A percentile compares a stretch with the other conserved stretches of the same genome.
phyloP scores from a whole-genome alignment of 2,113 vertebrate genomes.

The Ariopsis seemanni region DNA sequence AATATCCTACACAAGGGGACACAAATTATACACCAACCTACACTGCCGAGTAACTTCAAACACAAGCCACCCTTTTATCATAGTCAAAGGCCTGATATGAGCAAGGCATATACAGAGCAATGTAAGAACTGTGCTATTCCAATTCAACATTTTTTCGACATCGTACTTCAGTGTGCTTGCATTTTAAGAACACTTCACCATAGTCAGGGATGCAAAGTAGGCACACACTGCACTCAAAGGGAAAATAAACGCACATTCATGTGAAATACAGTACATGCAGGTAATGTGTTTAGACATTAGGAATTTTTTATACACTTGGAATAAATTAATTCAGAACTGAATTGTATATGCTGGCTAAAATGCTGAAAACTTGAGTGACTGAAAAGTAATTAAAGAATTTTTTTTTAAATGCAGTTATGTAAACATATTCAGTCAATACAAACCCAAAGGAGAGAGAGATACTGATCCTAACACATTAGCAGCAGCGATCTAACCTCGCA shows the following conservation, averaged over 20 bases:
- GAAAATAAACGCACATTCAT: not conserved
- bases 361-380: not conserved
- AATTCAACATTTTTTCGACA: not conserved
- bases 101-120: not conserved
- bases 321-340: not conserved
- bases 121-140: not conserved
- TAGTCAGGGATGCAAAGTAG: not conserved
- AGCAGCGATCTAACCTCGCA: not conserved
- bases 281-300: not conserved
- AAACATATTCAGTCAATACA: not conserved
- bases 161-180: not conserved
- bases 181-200: not conserved
- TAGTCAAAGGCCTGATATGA: constrained; percentile 11
- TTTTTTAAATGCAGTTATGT: not conserved
- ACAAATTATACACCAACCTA: constrained; percentile 24
- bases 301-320: too few relatives aligned
- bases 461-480: not conserved
- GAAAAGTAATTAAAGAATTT: not conserved
- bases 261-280: not conserved
- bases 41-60: constrained; percentile 40
- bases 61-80: constrained; percentile 41
- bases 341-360: not conserved
- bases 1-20: constrained; percentile 23
- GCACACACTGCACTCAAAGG: not conserved
- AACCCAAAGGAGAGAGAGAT: not conserved